Evolutionary conservation across 2,888 invertebrate species (phyloP).

Genomic region (Steinernema carpocapsae): DNA sequence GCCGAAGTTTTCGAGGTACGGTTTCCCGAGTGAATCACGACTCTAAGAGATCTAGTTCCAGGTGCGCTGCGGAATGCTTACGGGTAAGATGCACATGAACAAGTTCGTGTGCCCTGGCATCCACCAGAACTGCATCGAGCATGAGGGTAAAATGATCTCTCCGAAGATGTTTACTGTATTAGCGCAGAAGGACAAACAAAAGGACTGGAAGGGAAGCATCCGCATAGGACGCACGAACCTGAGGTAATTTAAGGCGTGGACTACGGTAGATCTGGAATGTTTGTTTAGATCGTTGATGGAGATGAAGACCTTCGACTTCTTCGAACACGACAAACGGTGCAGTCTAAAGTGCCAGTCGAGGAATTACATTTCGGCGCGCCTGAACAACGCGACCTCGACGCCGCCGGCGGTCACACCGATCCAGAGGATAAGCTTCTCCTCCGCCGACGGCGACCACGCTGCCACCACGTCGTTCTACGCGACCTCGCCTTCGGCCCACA

Average conservation of each 20-base stretch:
- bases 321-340: constrained; percentile 70
- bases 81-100: constrained; percentile 65
- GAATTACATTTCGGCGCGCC: constrained; percentile 52
- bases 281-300: constrained; percentile 70
- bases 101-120: constrained; percentile 71
- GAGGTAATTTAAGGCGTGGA: constrained; percentile 42
- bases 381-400: constrained; percentile 49
- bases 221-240: constrained; percentile 69
- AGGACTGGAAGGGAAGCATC: constrained; percentile 72
- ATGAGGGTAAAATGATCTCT: constrained; percentile 69
- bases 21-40: too few relatives aligned
- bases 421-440: constrained; percentile 15
- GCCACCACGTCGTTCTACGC: constrained; percentile 35
- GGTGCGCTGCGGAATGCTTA: constrained; percentile 66
- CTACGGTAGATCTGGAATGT: background rate
- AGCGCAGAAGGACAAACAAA: constrained; percentile 71
- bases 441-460: constrained; percentile 29
- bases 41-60: constrained; percentile 35
- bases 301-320: constrained; percentile 70
- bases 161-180: constrained; percentile 71
- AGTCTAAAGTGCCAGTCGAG: constrained; percentile 71
- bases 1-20: constrained; percentile 28
- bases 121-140: constrained; percentile 70
- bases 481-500: constrained; percentile 33
- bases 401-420: constrained; percentile 12